These are phyloP conservation scores for Drosophila monieri DNA, from an alignment of 2,888 invertebrate genomes.

Conservation along the genomic window DNA sequence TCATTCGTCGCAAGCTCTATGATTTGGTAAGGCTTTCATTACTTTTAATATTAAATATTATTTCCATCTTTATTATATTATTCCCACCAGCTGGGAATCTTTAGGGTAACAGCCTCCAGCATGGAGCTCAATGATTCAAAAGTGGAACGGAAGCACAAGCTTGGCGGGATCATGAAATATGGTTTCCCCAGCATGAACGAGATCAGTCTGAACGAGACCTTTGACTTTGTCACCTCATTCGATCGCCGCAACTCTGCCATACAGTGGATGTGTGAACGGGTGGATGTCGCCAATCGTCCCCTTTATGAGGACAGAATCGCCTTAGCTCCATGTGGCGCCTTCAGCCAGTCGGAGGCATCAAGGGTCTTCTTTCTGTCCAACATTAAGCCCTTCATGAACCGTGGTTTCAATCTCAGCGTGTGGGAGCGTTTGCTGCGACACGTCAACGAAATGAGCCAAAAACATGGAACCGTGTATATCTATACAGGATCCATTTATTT, in stretches of 20 bases:
- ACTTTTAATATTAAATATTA: too few species aligned
- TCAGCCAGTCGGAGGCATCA: conserved; percentile 61
- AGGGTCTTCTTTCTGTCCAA: conserved; percentile 69
- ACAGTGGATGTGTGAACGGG: conserved; percentile 67
- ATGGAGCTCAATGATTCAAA: conserved; percentile 6
- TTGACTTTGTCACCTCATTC: conserved; percentile 66
- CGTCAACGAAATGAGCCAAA: conserved; percentile 45
- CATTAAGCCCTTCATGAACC: conserved; percentile 59
- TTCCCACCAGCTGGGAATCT: conserved; percentile 48
- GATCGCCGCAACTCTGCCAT: conserved; percentile 68
- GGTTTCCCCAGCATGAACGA: conserved; percentile 74
- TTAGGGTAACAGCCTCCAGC: conserved; percentile 18
- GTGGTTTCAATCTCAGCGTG: conserved; percentile 57
- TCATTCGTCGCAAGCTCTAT: conserved; percentile 66
- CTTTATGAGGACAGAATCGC: not conserved
- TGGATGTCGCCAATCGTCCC: conserved; percentile 26
- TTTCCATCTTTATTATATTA: too few species aligned
- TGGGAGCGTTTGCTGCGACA: conserved; percentile 58
- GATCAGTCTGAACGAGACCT: conserved; percentile 58
- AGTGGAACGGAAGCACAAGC: conserved; percentile 41
- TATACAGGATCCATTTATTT: conserved; percentile 71
- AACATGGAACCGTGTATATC: conserved; percentile 53
- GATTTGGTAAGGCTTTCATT: conserved; percentile 44
- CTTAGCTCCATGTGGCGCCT: not conserved
- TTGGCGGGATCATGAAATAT: conserved; percentile 66